phyloP scores from a whole-genome alignment of 1,140 invertebrate genomes.

The Stenopsyche tienmushanensis region DNA sequence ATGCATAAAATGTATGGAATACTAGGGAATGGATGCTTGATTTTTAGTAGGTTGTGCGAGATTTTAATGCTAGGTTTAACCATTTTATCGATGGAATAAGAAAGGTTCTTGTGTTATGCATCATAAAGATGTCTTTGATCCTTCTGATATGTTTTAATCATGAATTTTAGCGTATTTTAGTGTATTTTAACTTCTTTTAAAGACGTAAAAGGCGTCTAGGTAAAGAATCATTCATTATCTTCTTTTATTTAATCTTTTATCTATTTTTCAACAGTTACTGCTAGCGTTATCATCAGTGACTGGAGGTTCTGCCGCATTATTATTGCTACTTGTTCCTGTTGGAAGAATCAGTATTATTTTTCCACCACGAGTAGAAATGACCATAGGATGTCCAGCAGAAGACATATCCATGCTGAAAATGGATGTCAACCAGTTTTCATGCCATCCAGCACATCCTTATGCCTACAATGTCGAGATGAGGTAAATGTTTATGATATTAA shows the following conservation, averaged over 20 bases:
- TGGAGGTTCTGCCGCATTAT: conserved; percentile 65
- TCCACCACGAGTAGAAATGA: conserved; percentile 61
- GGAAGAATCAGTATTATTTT: conserved; percentile 67
- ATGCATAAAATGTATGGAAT: too few relatives aligned
- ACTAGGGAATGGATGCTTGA: too few relatives aligned
- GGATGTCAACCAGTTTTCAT: conserved; percentile 58
- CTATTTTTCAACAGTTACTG: conserved; percentile 61
- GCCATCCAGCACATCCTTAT: conserved; percentile 52
- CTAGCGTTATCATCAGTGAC: conserved; percentile 67
- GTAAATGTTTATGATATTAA: conserved; percentile 43
- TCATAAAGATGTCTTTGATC: too few relatives aligned
- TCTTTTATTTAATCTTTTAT: background rate
- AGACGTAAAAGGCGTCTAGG: background rate
- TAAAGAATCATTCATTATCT: background rate
- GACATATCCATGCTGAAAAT: conserved; percentile 50
- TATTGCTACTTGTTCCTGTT: conserved; percentile 69
- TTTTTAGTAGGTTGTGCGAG: too few relatives aligned
- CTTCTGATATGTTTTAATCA: too few relatives aligned
- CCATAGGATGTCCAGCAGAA: conserved; percentile 52
- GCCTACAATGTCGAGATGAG: conserved; percentile 51
- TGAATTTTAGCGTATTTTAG: too few relatives aligned
- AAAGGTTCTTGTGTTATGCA: too few relatives aligned
- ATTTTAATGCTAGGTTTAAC: too few relatives aligned
- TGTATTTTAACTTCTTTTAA: too few relatives aligned
- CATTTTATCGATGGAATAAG: too few relatives aligned